Percentiles rank a stretch among this genome's conserved stretches.
Conservation (phyloP, 1,140 invertebrate genomes). For the Scaptomyza montana region DNA sequence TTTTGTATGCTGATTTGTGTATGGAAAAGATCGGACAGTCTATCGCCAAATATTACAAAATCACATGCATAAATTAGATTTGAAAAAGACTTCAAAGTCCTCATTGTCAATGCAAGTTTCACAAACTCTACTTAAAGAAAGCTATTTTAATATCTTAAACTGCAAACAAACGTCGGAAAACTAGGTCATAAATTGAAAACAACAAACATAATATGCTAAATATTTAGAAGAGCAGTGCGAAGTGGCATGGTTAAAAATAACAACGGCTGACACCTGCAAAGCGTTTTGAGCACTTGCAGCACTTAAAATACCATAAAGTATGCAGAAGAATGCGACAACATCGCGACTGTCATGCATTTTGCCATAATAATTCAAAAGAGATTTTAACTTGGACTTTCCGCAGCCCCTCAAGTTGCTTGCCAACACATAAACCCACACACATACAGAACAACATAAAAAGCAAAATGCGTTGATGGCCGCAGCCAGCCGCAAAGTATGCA, state of each 20-base stretch:
- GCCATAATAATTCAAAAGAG: slow-evolving; percentile 79
- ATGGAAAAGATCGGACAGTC: no score
- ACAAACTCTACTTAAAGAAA: neutral
- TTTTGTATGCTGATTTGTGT: no score
- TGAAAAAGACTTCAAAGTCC: no score
- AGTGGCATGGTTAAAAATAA: slow-evolving; percentile 17
- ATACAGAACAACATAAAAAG: slow-evolving; percentile 16
- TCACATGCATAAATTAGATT: no score
- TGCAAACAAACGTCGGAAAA: neutral
- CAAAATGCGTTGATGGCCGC: slow-evolving; percentile 32
- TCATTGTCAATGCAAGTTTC: neutral
- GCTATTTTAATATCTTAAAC: neutral
- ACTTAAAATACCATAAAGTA: slow-evolving; percentile 75
- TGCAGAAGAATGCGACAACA: slow-evolving; percentile 69
- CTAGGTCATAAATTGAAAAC: slow-evolving; percentile 48
- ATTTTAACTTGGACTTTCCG: slow-evolving; percentile 63
- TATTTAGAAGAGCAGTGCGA: neutral
- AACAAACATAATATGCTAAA: slow-evolving; percentile 6
- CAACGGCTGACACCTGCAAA: slow-evolving; percentile 51
- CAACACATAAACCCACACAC: neutral
- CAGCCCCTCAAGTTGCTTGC: no score
- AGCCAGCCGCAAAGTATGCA: slow-evolving; percentile 71
- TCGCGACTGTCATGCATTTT: slow-evolving; percentile 63
- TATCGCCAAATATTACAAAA: no score
- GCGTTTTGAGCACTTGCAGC: slow-evolving; percentile 62